phyloP scores from a whole-genome alignment of 64 coral and sea anemone species.

The Montipora foliosa region DNA sequence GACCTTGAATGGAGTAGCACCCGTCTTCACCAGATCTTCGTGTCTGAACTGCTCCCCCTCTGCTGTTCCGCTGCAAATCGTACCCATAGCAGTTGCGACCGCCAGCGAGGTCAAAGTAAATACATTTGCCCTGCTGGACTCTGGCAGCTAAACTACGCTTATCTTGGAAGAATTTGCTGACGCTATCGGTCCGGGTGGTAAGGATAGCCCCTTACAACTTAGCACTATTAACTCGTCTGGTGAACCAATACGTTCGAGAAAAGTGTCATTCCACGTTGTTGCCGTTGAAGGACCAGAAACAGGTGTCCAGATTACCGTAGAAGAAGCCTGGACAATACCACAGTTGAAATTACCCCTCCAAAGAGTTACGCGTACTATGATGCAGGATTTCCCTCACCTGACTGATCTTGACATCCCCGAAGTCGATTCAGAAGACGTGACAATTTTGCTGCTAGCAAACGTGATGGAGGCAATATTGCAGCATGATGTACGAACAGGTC shows the following conservation, averaged over 20 bases:
- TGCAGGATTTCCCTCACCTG: slow-evolving; percentile 55
- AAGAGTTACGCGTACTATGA: slow-evolving; percentile 9
- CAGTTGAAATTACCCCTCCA: slow-evolving; percentile 47
- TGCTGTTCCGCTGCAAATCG: slow-evolving; percentile 45
- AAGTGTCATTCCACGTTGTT: background rate
- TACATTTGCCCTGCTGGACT: slow-evolving; percentile 54
- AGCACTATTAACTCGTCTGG: slow-evolving; percentile 54
- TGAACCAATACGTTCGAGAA: slow-evolving; percentile 28
- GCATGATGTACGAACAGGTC: slow-evolving; percentile 46
- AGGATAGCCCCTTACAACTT: slow-evolving; percentile 38
- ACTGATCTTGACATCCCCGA: slow-evolving; percentile 11
- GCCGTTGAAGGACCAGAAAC: background rate
- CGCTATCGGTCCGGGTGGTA: slow-evolving; percentile 20
- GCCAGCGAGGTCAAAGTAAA: background rate
- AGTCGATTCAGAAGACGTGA: slow-evolving; percentile 57
- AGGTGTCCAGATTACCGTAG: background rate
- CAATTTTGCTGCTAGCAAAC: slow-evolving; percentile 53
- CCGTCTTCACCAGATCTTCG: slow-evolving; percentile 40
- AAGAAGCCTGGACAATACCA: slow-evolving; percentile 62
- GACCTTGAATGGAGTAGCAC: background rate
- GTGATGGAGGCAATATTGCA: slow-evolving; percentile 59
- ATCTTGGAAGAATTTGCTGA: slow-evolving; percentile 55
- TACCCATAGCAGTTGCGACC: slow-evolving; percentile 14
- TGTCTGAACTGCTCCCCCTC: background rate
- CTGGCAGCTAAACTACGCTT: slow-evolving; percentile 61